Percentiles rank a stretch among this genome's conserved stretches.
These are phyloP conservation scores for Paramuricea clavata DNA, from an alignment of 92 coral and sea anemone species.

Conservation along the genomic window DNA sequence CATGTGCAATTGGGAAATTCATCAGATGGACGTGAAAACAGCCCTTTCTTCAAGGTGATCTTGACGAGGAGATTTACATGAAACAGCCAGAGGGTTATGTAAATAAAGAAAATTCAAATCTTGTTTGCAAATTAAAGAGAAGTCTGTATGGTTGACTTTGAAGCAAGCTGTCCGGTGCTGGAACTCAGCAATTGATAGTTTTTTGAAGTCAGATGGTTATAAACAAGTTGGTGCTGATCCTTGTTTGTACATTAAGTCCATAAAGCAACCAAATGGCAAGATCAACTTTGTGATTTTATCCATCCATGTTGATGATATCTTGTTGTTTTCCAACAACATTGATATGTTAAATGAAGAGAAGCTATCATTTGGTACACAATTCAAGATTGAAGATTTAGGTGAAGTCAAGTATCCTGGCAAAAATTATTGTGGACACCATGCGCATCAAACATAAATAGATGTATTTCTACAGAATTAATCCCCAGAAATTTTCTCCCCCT, in stretches of 20 bases:
- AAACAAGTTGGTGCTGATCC: slow-evolving; percentile 5
- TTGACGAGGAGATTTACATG: slow-evolving; percentile 30
- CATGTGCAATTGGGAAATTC: slow-evolving; percentile 20
- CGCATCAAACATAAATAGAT: too few species aligned
- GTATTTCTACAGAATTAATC: too few species aligned
- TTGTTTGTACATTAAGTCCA: slow-evolving; percentile 10
- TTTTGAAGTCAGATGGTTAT: background rate
- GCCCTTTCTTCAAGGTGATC: slow-evolving; percentile 25
- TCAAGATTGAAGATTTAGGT: slow-evolving; percentile 32
- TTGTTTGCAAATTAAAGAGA: slow-evolving; percentile 27
- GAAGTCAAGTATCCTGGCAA: slow-evolving; percentile 53
- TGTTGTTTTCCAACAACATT: slow-evolving; percentile 21
- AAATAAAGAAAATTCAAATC: background rate
- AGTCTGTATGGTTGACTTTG: slow-evolving; percentile 27
- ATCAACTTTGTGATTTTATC: slow-evolving; percentile 23
- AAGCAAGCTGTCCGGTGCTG: slow-evolving; percentile 41
- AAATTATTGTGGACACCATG: too few species aligned
- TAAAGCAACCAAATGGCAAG: background rate
- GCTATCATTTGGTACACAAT: background rate
- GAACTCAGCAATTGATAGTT: slow-evolving; percentile 23
- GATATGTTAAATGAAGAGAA: slow-evolving; percentile 6
- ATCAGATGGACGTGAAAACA: slow-evolving; percentile 32
- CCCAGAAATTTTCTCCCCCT: too few species aligned
- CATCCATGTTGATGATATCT: slow-evolving; percentile 28
- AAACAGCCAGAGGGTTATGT: slow-evolving; percentile 18